Conservation (phyloP, 1,140 invertebrate genomes). For the Schmidtea mediterranea region DNA sequence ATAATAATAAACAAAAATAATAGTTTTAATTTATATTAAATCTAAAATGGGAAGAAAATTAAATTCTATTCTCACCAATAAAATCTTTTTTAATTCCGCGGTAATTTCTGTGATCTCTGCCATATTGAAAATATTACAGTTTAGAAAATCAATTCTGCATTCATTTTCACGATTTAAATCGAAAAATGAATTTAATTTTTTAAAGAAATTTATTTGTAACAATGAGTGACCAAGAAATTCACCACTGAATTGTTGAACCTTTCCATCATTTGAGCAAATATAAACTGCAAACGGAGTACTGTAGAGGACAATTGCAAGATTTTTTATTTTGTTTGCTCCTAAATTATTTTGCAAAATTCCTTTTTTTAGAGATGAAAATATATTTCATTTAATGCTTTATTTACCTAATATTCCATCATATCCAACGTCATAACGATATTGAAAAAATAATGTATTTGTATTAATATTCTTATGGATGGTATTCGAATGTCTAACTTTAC, state of each 20-base stretch:
- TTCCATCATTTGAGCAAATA: slow-evolving; percentile 24
- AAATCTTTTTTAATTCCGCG: neutral
- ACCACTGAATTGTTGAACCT: slow-evolving; percentile 11
- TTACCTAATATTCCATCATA: slow-evolving; percentile 20
- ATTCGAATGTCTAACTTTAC: slow-evolving; percentile 14
- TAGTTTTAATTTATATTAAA: too few relatives aligned
- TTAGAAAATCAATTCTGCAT: slow-evolving; percentile 1
- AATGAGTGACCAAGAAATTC: neutral
- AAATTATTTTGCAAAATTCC: slow-evolving; percentile 15
- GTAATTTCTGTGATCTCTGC: slow-evolving; percentile 1
- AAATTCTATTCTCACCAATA: neutral
- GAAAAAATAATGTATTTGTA: slow-evolving; percentile 16
- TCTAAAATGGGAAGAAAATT: too few relatives aligned
- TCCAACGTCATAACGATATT: slow-evolving; percentile 23
- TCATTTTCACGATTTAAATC: neutral
- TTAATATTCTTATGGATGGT: slow-evolving; percentile 14
- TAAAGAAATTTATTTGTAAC: neutral
- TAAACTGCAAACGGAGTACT: slow-evolving; percentile 23
- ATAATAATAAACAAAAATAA: too few relatives aligned
- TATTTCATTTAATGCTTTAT: slow-evolving; percentile 2
- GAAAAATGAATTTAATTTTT: neutral
- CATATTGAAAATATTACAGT: slow-evolving; percentile 7
- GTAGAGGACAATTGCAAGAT: slow-evolving; percentile 25
- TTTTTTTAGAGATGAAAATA: slow-evolving; percentile 9
- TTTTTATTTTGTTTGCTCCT: slow-evolving; percentile 18